Conservation (phyloP, 2,888 invertebrate genomes). For the Nomada ruficornis region DNA sequence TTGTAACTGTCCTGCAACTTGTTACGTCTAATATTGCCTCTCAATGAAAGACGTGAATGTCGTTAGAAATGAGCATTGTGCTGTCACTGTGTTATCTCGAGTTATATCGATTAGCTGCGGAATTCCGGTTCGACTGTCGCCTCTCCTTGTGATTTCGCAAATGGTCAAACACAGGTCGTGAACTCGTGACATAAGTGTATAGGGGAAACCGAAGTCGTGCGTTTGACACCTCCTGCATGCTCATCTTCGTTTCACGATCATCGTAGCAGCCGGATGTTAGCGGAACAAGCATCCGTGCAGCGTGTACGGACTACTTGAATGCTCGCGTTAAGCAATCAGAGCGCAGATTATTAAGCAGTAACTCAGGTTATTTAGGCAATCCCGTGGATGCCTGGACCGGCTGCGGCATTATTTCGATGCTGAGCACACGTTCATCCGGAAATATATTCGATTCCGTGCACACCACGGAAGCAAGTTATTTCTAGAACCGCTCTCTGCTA, state of each 20-base stretch:
- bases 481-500: neutral
- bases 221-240: constrained; percentile 70
- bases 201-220: constrained; percentile 59
- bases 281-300: constrained; percentile 60
- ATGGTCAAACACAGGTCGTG: constrained; percentile 63
- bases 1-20: too few species aligned
- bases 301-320: constrained; percentile 52
- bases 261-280: constrained; percentile 42
- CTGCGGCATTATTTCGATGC: constrained; percentile 43
- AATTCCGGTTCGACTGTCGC: constrained; percentile 23
- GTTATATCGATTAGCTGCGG: constrained; percentile 35
- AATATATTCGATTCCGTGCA: constrained; percentile 15
- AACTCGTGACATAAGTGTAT: constrained; percentile 58
- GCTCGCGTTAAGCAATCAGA: constrained; percentile 63
- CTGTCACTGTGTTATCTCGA: neutral
- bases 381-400: constrained; percentile 30
- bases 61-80: neutral
- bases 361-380: constrained; percentile 58
- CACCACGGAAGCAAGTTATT: constrained; percentile 2
- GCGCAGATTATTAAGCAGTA: constrained; percentile 62
- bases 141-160: constrained; percentile 53
- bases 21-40: too few species aligned
- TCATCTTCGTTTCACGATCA: constrained; percentile 60
- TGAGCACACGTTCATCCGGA: constrained; percentile 14
- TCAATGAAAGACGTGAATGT: too few species aligned